Base-by-base conservation (phyloP, 2,797 vertebrate genomes). In the Eptatretus atami region DNA sequence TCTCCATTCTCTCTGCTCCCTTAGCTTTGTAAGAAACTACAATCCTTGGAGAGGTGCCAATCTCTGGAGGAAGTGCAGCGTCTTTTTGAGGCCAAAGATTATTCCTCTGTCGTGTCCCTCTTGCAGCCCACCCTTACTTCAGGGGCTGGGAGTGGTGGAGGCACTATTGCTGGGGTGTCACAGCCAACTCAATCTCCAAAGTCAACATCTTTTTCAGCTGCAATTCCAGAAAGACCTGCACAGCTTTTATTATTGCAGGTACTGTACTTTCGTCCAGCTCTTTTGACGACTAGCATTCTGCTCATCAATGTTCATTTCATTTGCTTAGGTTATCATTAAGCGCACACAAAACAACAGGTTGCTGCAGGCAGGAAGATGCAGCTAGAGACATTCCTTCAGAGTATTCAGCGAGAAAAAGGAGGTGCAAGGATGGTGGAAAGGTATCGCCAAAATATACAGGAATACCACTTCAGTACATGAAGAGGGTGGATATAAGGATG, bases 1-100 rank as follows among this genome's bases (percentile, higher is more conserved):
- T 19, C 19, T 19, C 31, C 31, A 44, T 44, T 44, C 31, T 44
- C 6, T 44, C 31, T 44, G 31, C 31, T 44, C 31, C 31, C 31
- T 44, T 44, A 44, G 31, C 4, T 44, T 44, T 44, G 92, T 68
- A 94, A 93, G 76, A 83, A 85, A 72, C 73, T 96, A 63, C 92
- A 88, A 70, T 90, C 87, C 13, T 75, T 96, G 72, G 90, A 98
- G 72, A 80, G 92, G 3, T 98, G 92, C 74, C 92, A 96, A 74
- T 94, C 90, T 57, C 72, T 98, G 70, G 90, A 98, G 71, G 92
- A 98, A 77, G 85, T 94, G 68, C 90, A 96, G 75, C 79, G 84
- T 2, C 76, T 96, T n/a, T 84, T 84, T 6, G 86, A 93, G 69
- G 74, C 77, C 1, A 81, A 82, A 1, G 87, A 96, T 69, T 84